A percentile compares a stretch with the other conserved stretches of the same genome.
Evolutionary conservation across 2,113 vertebrate species (phyloP).

Genomic region (Rhabdornis inornatus): DNA sequence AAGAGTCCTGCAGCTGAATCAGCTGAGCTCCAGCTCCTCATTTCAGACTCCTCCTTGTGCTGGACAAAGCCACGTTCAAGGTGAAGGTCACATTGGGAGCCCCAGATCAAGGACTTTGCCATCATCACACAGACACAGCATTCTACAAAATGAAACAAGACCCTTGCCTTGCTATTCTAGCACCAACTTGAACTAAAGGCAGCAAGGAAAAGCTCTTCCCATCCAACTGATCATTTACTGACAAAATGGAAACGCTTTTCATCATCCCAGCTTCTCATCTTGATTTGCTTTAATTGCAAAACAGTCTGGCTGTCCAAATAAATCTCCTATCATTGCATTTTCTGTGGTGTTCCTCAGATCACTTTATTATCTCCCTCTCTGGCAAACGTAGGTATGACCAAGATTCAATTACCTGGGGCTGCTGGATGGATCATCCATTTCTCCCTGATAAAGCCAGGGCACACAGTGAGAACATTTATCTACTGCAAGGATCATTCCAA

Average conservation of each 20-base stretch:
- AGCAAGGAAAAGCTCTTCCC: not conserved
- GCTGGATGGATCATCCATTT: not conserved
- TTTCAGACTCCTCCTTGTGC: rapidly evolving
- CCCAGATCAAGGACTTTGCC: not conserved
- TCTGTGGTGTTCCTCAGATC: not conserved
- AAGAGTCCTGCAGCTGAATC: not conserved
- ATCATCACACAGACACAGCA: rapidly evolving
- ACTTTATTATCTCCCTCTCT: not conserved
- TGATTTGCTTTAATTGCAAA: not conserved
- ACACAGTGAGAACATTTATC: not conserved
- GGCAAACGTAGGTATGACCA: not conserved
- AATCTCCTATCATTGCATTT: not conserved
- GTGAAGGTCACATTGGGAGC: not conserved
- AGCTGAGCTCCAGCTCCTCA: not conserved
- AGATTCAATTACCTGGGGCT: not conserved
- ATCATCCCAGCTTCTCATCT: not conserved
- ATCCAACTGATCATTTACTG: not conserved
- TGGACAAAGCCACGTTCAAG: not conserved
- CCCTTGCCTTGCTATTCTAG: not conserved
- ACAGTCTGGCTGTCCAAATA: not conserved
- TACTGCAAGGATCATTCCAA: not conserved
- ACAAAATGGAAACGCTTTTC: not conserved
- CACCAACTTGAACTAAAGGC: not conserved
- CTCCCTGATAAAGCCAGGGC: conserved; percentile 7
- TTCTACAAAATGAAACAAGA: not conserved